Base-by-base conservation (phyloP, 2,797 vertebrate species). In the Poecilia picta region DNA sequence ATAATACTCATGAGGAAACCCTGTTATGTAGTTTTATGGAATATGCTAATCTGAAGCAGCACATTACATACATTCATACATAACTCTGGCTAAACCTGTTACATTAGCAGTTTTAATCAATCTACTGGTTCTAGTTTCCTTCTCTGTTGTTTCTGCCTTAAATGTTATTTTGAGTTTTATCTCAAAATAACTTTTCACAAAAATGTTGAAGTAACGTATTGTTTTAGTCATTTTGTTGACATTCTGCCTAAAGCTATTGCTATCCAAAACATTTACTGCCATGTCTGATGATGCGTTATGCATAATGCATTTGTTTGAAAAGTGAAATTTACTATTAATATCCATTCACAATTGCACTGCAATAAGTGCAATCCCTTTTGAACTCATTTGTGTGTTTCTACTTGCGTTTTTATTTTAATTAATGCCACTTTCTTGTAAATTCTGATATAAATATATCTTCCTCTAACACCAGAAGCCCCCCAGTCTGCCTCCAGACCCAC, bases 311-410 rank as follows among this genome's bases (percentile, higher is more conserved):
- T 36, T 36, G 31, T 36, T 13, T 20, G 2, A 20, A 36, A 64
- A 33, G 15, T 64, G 6, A 36, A 18, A 39, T 39, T 23, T 15
- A 23, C 8, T 39, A 0, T 39, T 4, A 10, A 66, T 66, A 11
- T 8, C 20, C 1, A 3, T 66, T 66, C 33, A 66, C 62, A 64
- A 36, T 16, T 64, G 16, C 20, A 2, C 33, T 66, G 64, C 36
- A 23, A 31, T 12, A 5, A 80, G 0, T 80, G 88, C 89, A 92
- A 85, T 92, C 90, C 88, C 83, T 87, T 81, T 87, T 85, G 83
- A 81, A 81, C 88, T 76, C 74, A 84, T 88, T 45, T 73, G 62
- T 72, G 68, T 28, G 16, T 62, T 74, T n/a, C 5, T 0, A n/a
- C 47, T 46, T 39, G 13, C 25, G 28, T 78, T 82, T 88, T 85